phyloP scores from a whole-genome alignment of 1,140 invertebrate genomes.

The Ganaspis sp. region DNA sequence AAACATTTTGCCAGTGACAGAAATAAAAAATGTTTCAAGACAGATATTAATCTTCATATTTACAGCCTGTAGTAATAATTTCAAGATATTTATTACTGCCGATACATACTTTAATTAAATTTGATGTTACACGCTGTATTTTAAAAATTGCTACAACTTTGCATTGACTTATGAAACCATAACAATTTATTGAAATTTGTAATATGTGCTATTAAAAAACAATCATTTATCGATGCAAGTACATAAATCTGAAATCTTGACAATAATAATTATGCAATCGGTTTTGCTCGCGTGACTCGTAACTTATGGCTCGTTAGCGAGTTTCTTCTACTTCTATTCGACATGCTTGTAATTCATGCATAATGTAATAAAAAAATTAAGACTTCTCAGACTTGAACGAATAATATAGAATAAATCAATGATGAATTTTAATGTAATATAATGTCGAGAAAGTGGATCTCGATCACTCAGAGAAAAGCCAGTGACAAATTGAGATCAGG shows the following conservation, averaged over 20 bases:
- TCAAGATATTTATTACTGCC: too few species aligned
- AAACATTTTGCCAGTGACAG: too few species aligned
- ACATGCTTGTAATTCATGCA: conserved; percentile 1
- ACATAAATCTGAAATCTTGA: conserved; percentile 8
- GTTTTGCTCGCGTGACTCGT: background rate
- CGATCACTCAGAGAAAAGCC: background rate
- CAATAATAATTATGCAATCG: conserved; percentile 6
- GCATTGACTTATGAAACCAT: background rate
- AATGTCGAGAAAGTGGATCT: conserved; percentile 7
- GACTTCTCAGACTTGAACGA: background rate
- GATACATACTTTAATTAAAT: too few species aligned
- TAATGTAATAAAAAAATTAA: background rate
- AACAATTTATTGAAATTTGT: background rate
- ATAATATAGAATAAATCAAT: conserved; percentile 4
- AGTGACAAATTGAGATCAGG: conserved; percentile 1
- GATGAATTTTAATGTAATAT: background rate
- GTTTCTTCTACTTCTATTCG: background rate
- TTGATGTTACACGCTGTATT: background rate
- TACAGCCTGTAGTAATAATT: too few species aligned
- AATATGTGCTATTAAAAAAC: background rate
- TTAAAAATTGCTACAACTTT: background rate
- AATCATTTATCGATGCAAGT: background rate
- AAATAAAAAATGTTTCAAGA: too few species aligned
- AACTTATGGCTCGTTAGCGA: background rate
- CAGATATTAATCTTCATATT: too few species aligned